A percentile compares a stretch with the other conserved stretches of the same genome.
phyloP scores from a whole-genome alignment of 1,140 invertebrate species.

The Lerema accius region DNA sequence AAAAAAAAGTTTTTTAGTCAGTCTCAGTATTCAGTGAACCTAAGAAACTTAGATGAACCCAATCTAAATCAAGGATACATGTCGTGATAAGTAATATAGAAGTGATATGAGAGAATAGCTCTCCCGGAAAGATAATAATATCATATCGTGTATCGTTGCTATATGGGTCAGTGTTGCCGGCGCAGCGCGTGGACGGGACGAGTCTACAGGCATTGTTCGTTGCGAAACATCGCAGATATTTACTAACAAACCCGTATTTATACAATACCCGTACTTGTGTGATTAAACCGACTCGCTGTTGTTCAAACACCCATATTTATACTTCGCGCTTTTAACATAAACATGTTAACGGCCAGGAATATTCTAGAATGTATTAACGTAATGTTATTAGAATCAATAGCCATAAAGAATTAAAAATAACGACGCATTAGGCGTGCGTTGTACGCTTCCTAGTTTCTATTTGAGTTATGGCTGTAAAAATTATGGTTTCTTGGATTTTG shows the following conservation, averaged over 20 bases:
- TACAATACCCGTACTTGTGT: conserved; percentile 45
- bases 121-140: no score
- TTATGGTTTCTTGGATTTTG: not conserved
- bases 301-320: conserved; percentile 48
- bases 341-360: conserved; percentile 17
- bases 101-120: no score
- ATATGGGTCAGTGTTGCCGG: conserved; percentile 49
- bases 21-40: no score
- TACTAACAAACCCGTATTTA: conserved; percentile 57
- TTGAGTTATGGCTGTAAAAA: not conserved
- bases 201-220: conserved; percentile 49
- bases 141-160: conserved; percentile 21
- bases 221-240: conserved; percentile 49
- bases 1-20: no score
- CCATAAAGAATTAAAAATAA: conserved; percentile 3
- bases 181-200: conserved; percentile 18
- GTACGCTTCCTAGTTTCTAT: not conserved
- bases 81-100: no score
- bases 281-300: conserved; percentile 43
- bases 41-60: no score
- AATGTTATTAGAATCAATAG: conserved; percentile 7
- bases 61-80: no score
- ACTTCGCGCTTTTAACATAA: conserved; percentile 31
- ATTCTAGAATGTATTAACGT: conserved; percentile 19
- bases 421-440: not conserved